These are phyloP conservation scores for Macaria liturata DNA, from an alignment of 2,888 invertebrate genomes.

Conservation along the genomic window DNA sequence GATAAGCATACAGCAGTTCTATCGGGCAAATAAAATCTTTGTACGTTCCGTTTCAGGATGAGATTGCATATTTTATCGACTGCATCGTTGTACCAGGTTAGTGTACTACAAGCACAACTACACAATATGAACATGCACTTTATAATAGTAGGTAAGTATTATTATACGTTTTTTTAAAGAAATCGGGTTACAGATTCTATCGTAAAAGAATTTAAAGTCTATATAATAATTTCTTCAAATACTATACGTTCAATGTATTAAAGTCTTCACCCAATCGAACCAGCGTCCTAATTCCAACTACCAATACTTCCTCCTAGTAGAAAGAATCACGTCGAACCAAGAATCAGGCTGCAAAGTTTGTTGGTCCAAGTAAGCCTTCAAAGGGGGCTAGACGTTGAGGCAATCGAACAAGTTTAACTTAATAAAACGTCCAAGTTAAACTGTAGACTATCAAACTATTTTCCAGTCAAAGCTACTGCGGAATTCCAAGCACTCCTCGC, in stretches of 20 bases:
- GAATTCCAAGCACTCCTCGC: constrained; percentile 14
- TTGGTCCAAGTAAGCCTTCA: constrained; percentile 36
- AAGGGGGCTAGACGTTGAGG: constrained; percentile 33
- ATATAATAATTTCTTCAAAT: too few relatives aligned
- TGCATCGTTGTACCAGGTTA: background rate
- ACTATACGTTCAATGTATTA: too few relatives aligned
- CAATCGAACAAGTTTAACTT: constrained; percentile 50
- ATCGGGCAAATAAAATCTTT: constrained; percentile 7
- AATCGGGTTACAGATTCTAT: too few relatives aligned
- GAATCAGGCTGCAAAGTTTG: constrained; percentile 29
- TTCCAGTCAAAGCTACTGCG: constrained; percentile 25
- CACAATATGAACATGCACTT: too few relatives aligned
- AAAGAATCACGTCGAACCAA: constrained; percentile 18
- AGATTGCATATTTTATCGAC: background rate
- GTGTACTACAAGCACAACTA: too few relatives aligned
- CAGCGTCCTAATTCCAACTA: background rate
- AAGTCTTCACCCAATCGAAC: background rate
- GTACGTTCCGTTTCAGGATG: background rate
- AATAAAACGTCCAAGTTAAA: constrained; percentile 47
- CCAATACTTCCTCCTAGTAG: background rate
- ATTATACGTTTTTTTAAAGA: too few relatives aligned
- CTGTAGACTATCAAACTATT: constrained; percentile 35
- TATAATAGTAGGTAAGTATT: too few relatives aligned
- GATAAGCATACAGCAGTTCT: constrained; percentile 18
- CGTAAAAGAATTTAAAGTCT: too few relatives aligned